Percentiles rank a stretch among this genome's conserved stretches.
phyloP scores from a whole-genome alignment of 1,140 invertebrate genomes.

The Paraescarpia echinospica region DNA sequence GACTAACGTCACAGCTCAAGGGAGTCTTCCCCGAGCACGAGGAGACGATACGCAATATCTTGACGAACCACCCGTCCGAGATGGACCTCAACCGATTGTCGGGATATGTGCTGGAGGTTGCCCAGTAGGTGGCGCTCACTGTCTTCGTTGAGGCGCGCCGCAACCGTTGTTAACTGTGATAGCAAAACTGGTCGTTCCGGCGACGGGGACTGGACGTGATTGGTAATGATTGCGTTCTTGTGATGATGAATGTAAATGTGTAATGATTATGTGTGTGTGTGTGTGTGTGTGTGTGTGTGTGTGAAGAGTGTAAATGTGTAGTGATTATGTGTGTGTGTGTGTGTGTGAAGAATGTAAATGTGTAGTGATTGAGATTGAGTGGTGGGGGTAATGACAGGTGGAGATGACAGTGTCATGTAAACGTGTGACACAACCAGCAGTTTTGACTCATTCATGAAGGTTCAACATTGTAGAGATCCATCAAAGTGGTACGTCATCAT shows the following conservation, averaged over 20 bases:
- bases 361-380: background rate
- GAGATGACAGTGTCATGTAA: too few species aligned
- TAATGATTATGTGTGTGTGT: background rate
- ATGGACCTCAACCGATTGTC: conserved; percentile 39
- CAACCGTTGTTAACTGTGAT: background rate
- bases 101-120: conserved; percentile 33
- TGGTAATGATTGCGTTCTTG: background rate
- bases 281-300: too few species aligned
- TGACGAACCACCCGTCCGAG: conserved; percentile 38
- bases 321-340: too few species aligned
- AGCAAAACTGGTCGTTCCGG: background rate
- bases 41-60: conserved; percentile 34
- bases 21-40: conserved; percentile 37
- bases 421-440: background rate
- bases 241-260: background rate
- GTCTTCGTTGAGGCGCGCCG: background rate
- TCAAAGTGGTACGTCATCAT: background rate
- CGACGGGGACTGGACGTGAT: background rate
- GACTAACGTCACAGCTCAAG: conserved; percentile 34
- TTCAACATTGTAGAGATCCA: background rate
- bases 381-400: too few species aligned
- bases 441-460: background rate
- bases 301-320: background rate
- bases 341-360: too few species aligned
- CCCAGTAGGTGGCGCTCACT: conserved; percentile 3